Base-by-base conservation (phyloP, 2,888 invertebrate genomes). In the Drosophila borealis region DNA sequence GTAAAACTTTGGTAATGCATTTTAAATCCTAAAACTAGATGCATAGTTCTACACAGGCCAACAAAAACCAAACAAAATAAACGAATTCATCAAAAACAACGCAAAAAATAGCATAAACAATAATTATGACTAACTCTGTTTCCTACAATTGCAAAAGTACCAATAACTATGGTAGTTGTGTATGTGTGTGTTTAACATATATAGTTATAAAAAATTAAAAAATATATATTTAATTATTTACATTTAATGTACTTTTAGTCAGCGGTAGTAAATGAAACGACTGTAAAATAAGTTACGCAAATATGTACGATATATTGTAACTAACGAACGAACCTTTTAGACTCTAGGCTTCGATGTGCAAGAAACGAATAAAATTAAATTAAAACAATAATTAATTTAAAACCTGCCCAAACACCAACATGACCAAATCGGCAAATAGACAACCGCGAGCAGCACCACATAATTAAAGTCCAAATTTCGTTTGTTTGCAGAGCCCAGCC, bases 271-370 rank as follows among this genome's bases (percentile, higher is more conserved):
- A 83, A 71, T 69, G 71, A 80, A 83, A 89, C 80, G 83, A 88
- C 85, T 84, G 83, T 84, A 84, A 70, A 75, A 70, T 87, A 84
- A 81, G 87, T 84, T 84, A 81, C 82, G 68, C 68, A 56, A 81
- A 71, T 69, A 73, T 81, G 76, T 85, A 82, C 82, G 64, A 81
- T 84, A 84, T 68, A 67, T 75, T 80, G 78, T 78, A 76, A 72
- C 80, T 77, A 80, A 79, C 57, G 67, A 83, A 84, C 78, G 78
- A 83, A 84, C 84, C 84, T 84, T 87, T 82, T 90, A 89, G 89
- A 86, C 76, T 90, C 78, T 91, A 91, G 90, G 86, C 88, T 88
- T 91, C 83, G 89, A 90, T 91, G 91, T 91, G 90, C 89, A 90
- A 91, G 80, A 88, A 89, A 86, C 80, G 82, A 89, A 84, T 89